Conservation (phyloP, 2,888 invertebrate genomes). For the Tillus elongatus region DNA sequence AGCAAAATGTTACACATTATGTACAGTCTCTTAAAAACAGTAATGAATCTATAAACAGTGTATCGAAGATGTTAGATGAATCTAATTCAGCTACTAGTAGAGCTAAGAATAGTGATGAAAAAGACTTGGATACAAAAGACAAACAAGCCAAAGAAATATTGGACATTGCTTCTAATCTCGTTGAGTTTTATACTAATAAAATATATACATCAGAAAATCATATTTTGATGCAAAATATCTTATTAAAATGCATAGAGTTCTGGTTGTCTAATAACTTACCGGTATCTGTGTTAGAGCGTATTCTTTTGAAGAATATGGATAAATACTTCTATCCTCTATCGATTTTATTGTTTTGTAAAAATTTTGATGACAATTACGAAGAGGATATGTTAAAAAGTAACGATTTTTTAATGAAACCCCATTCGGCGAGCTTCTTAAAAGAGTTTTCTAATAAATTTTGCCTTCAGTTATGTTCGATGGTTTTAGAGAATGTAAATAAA, state of each 20-base stretch:
- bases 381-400: constrained; percentile 31
- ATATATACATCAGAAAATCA: constrained; percentile 40
- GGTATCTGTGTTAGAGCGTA: constrained; percentile 36
- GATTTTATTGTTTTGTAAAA: constrained; percentile 41
- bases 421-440: constrained; percentile 40
- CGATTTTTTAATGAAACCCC: constrained; percentile 26
- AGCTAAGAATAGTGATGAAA: constrained; percentile 11
- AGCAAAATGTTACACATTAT: constrained; percentile 37
- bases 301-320: constrained; percentile 41
- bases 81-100: constrained; percentile 20
- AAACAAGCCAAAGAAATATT: constrained; percentile 32
- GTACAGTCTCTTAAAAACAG: constrained; percentile 36
- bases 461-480: constrained; percentile 42
- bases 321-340: constrained; percentile 43
- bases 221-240: constrained; percentile 42
- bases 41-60: constrained; percentile 30
- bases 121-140: constrained; percentile 31
- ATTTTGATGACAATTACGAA: constrained; percentile 36
- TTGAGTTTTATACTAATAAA: constrained; percentile 40
- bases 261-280: constrained; percentile 40
- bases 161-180: constrained; percentile 33
- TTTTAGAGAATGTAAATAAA: constrained; percentile 41
- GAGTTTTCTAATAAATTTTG: constrained; percentile 43
- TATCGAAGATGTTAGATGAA: constrained; percentile 32
- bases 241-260: constrained; percentile 41